Conservation (phyloP, 2,113 vertebrate species). For the Lipophrys pholis region DNA sequence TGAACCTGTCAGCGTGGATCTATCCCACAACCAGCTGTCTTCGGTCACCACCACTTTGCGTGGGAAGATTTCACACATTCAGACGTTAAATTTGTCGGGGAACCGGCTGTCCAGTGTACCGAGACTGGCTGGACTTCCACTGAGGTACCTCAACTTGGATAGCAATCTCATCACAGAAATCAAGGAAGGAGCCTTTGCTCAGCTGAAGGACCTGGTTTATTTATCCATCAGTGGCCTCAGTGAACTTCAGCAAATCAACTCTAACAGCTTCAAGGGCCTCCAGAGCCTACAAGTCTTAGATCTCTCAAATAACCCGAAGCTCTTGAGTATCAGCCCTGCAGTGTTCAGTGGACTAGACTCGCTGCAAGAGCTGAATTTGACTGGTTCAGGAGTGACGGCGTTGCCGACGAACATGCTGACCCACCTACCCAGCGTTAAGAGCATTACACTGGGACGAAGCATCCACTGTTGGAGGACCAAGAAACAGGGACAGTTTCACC, state of each 20-base stretch:
- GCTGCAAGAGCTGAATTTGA: conserved; percentile 92
- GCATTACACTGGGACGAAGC: conserved; percentile 84
- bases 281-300: conserved; percentile 90
- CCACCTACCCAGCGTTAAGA: conserved; percentile 90
- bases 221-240: conserved; percentile 88
- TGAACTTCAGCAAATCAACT: conserved; percentile 80
- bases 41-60: conserved; percentile 65
- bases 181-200: conserved; percentile 82
- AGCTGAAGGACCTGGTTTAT: conserved; percentile 88
- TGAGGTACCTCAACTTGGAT: conserved; percentile 92
- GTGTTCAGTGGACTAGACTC: conserved; percentile 87
- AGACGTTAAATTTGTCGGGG: conserved; percentile 89
- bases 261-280: conserved; percentile 86
- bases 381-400: conserved; percentile 82
- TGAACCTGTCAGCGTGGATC: conserved; percentile 88
- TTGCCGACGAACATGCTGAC: conserved; percentile 86
- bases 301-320: conserved; percentile 87
- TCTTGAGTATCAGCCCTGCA: conserved; percentile 82
- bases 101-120: conserved; percentile 87
- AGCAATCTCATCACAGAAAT: conserved; percentile 86
- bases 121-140: conserved; percentile 83
- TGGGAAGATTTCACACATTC: conserved; percentile 80
- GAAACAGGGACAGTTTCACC: conserved; percentile 90
- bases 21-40: conserved; percentile 89
- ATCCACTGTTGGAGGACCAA: conserved; percentile 89